Conservation (phyloP, 2,797 vertebrate genomes). For the Lophotriccus pileatus region DNA sequence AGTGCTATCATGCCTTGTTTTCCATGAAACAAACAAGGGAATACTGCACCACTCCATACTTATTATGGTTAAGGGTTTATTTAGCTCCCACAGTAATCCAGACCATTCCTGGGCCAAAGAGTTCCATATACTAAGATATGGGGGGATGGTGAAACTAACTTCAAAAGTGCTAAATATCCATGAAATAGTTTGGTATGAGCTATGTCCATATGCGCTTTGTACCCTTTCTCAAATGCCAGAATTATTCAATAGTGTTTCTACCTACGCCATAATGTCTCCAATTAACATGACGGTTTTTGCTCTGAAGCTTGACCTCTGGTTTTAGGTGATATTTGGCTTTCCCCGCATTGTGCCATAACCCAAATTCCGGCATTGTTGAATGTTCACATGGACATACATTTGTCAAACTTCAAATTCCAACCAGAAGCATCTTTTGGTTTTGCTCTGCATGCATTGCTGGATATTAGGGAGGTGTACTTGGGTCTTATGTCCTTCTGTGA, state of each 20-base stretch:
- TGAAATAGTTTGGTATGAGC: neutral
- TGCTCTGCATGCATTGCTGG: rapidly evolving
- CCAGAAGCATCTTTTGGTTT: neutral
- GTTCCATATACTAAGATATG: neutral
- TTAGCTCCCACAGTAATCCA: neutral
- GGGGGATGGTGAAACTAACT: neutral
- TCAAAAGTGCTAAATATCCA: neutral
- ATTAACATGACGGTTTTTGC: neutral
- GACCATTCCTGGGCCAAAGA: neutral
- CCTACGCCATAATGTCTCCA: neutral
- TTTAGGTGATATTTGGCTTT: neutral
- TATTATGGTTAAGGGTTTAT: neutral
- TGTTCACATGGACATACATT: neutral
- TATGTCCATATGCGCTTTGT: neutral
- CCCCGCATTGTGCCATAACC: neutral
- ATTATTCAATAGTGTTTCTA: neutral
- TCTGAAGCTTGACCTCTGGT: neutral
- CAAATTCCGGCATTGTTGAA: neutral
- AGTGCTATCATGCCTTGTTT: constrained; percentile 39
- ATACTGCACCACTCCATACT: neutral
- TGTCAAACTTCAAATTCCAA: neutral
- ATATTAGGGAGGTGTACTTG: neutral
- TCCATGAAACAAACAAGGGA: constrained; percentile 33
- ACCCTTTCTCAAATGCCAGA: neutral
- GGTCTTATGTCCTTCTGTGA: neutral